A percentile compares a stretch with the other conserved stretches of the same genome.
Evolutionary conservation across 2,888 invertebrate species (phyloP).

Genomic region (Agrochola macilenta): DNA sequence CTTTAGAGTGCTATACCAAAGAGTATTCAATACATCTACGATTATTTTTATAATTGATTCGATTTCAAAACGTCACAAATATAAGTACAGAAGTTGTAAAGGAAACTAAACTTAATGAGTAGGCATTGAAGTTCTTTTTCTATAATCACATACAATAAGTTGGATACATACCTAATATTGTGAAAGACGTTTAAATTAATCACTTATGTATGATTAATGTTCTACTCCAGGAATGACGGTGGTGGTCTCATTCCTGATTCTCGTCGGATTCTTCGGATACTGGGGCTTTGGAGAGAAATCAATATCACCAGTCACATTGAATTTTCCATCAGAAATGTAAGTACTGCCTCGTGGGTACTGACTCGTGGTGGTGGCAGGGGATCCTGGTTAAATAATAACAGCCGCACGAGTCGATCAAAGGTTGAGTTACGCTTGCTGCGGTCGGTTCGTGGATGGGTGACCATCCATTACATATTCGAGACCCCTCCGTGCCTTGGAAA

Average conservation of each 20-base stretch:
- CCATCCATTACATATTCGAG: too few relatives aligned
- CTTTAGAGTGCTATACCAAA: not conserved
- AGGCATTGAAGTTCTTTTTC: not conserved
- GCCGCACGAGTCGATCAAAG: too few relatives aligned
- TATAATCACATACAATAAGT: not conserved
- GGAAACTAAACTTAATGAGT: too few relatives aligned
- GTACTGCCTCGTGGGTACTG: not conserved
- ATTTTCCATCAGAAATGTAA: slow-evolving; percentile 84
- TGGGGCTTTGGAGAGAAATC: slow-evolving; percentile 85
- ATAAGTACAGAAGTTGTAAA: too few relatives aligned
- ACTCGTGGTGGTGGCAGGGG: too few relatives aligned
- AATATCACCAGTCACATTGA: slow-evolving; percentile 83
- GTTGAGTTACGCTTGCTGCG: too few relatives aligned
- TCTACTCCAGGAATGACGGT: slow-evolving; percentile 80
- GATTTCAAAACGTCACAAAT: too few relatives aligned
- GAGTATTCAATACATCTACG: not conserved
- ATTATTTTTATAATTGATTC: too few relatives aligned
- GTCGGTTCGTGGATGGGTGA: too few relatives aligned
- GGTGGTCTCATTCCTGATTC: slow-evolving; percentile 80
- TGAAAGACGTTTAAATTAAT: not conserved
- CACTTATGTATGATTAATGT: too few relatives aligned
- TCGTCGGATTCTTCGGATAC: slow-evolving; percentile 87
- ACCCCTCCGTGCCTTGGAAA: too few relatives aligned
- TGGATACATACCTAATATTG: not conserved
- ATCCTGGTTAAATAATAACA: too few relatives aligned